Conservation (phyloP, 1,140 invertebrate genomes). For the Drosophila orena region DNA sequence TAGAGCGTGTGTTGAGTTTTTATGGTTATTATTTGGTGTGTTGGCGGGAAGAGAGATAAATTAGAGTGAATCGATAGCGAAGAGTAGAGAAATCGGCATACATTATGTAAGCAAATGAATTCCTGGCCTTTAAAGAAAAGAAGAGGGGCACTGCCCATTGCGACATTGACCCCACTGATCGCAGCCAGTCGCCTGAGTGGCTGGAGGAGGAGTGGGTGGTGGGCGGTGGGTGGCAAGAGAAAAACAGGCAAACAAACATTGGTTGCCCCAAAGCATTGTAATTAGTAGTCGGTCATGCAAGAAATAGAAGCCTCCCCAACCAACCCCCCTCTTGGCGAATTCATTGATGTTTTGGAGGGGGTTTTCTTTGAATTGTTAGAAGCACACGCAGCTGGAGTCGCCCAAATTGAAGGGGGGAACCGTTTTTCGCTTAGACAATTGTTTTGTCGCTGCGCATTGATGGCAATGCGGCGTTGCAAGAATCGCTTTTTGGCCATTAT, state of each 20-base stretch:
- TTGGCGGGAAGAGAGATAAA: slow-evolving; percentile 61
- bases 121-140: slow-evolving; percentile 11
- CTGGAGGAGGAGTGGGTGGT: slow-evolving; percentile 14
- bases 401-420: slow-evolving; percentile 53
- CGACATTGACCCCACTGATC: slow-evolving; percentile 79
- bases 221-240: slow-evolving; percentile 12
- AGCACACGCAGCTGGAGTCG: slow-evolving; percentile 69
- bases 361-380: slow-evolving; percentile 47
- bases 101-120: slow-evolving; percentile 61
- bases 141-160: slow-evolving; percentile 55
- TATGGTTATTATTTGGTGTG: slow-evolving; percentile 47
- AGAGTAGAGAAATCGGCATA: slow-evolving; percentile 18
- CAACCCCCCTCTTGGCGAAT: slow-evolving; percentile 28
- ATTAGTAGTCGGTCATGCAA: slow-evolving; percentile 83
- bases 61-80: slow-evolving; percentile 39
- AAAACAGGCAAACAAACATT: slow-evolving; percentile 47
- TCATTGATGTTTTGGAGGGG: slow-evolving; percentile 64
- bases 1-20: slow-evolving; percentile 60
- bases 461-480: slow-evolving; percentile 68
- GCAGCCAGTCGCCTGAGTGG: slow-evolving; percentile 5
- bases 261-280: slow-evolving; percentile 69
- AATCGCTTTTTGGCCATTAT: slow-evolving; percentile 68
- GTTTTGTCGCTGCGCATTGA: slow-evolving; percentile 81
- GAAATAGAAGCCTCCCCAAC: slow-evolving; percentile 69
- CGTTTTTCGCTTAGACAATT: slow-evolving; percentile 73